These are phyloP conservation scores for Agriopis marginaria DNA, from an alignment of 2,888 invertebrate genomes.

Conservation along the genomic window DNA sequence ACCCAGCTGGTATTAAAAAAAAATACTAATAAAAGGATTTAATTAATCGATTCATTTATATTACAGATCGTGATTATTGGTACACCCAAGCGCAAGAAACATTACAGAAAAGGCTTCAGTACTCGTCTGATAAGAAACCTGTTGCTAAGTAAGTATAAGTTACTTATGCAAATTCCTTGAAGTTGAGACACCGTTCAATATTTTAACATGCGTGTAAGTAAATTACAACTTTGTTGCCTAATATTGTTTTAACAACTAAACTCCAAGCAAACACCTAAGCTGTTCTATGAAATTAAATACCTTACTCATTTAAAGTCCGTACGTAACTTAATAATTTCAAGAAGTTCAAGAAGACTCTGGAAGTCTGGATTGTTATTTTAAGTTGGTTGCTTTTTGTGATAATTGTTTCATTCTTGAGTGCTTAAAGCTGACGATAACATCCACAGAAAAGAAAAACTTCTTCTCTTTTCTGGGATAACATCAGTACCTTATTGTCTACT, in stretches of 20 bases:
- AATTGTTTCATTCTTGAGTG: background rate
- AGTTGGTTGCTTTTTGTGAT: background rate
- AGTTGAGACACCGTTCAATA: conserved; percentile 16
- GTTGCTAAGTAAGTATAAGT: conserved; percentile 77
- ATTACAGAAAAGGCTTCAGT: conserved; percentile 82
- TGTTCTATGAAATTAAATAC: conserved; percentile 25
- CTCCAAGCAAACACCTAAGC: conserved; percentile 19
- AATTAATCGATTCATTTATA: conserved; percentile 29
- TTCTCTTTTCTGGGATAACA: no score
- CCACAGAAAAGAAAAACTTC: no score
- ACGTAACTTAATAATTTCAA: conserved; percentile 11
- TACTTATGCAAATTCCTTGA: conserved; percentile 16
- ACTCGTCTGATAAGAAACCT: conserved; percentile 78
- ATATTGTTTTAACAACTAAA: conserved; percentile 32
- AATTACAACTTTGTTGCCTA: conserved; percentile 24
- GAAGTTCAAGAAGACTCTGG: background rate
- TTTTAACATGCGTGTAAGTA: conserved; percentile 26
- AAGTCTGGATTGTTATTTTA: background rate
- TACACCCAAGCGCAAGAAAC: conserved; percentile 86
- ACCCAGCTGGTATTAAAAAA: no score
- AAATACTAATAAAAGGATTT: no score
- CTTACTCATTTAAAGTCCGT: conserved; percentile 12
- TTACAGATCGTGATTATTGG: conserved; percentile 86
- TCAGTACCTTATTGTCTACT: no score
- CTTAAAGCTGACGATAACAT: no score